Evolutionary conservation across 2,888 invertebrate genomes (phyloP), one percentile per base, ranked within the genome.

Genomic region (Lamproptera curius): DNA sequence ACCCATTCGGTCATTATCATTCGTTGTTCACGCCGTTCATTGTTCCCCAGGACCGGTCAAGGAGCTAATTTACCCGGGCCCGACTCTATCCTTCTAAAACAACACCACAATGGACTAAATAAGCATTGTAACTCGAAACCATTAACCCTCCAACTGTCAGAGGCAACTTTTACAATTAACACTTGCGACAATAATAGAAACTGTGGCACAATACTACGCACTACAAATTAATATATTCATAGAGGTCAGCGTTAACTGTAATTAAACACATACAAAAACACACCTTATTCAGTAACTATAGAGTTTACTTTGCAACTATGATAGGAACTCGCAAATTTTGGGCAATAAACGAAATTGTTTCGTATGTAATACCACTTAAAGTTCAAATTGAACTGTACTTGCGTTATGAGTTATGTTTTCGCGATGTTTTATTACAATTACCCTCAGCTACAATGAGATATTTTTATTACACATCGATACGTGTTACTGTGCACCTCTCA

Each of bases 201-300:
- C 80, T 83, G 75, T 68, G 66, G 67, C 63, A 83, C 73, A 84
- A 82, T 73, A 54, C 69, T 52, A 67, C 63, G 62, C 67, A 71
- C 71, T 76, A 80, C 82, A 84, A 83, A 85, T 83, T 82, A 84
- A 84, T 84, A 76, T 80, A 82, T 82, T 79, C 79, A 76, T 67
- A 66, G 68, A 80, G 81, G 76, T 81, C 77, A 76, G 31, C 31
- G 8, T 9, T 2, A 5, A 31, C 11, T 11, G 13, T 11, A 31
- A 67, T n/a, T 60, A 67, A 59, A 57, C 17, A 10, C 34, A 43
- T 31, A 36, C 8, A 2, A 46, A 47, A 55, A 23, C 8, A 35
- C 10, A 49, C 50, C 20, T 3, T 54, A 54, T 6, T 2, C n/a
- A n/a, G n/a, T n/a, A n/a, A n/a, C 11, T 31, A 11, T 31, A 1